Base-by-base conservation (phyloP, 1,140 invertebrate species). In the Nomia melanderi region DNA sequence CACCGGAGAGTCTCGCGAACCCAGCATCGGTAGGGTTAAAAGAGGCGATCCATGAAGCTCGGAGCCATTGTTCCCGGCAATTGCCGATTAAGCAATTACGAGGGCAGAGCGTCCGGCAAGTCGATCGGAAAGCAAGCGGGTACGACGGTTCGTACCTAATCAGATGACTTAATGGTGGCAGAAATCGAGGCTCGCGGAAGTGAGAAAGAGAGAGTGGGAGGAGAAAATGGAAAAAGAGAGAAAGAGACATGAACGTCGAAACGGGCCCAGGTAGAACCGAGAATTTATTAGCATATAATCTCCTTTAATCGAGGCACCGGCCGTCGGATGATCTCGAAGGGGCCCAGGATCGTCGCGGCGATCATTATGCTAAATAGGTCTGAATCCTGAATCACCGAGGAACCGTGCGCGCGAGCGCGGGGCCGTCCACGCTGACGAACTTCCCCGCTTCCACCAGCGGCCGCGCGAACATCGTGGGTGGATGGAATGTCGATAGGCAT, bases 401-500 rank as follows among this genome's bases (percentile, higher is more conserved):
- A 36, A 33, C 29, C 59, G 67, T 27, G 25, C 27, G 20, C 53
- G n/a, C n/a, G n/a, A n/a, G n/a, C n/a, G n/a, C 29, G 57, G 33
- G 33, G 8, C 27, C 60, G 8, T 20, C 14, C 5, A 39, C 20
- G 59, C 47, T 57, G 47, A 53, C 50, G 54, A 70, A 41, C 66
- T 29, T 65, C 60, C 31, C 53, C 60, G 53, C 69, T 78, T 73
- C 60, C 60, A 77, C 33, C 74, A 54, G 36, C 36, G n/a, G n/a
- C 53, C 11, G 41, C 60, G 11, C 47, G 29, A 31, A 36, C 41
- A 50, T 81, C 75, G 82, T 83, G 66, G 82, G 82, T 77, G 79
- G 82, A 83, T 81, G 82, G 82, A 83, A 83, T 83, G 81, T 81
- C 74, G 81, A 76, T 79, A 71, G 80, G 79, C 78, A 76, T 71